A percentile compares a stretch with the other conserved stretches of the same genome.
These are phyloP conservation scores for Cacoxenus indagator DNA, from an alignment of 2,888 invertebrate genomes.

Conservation along the genomic window DNA sequence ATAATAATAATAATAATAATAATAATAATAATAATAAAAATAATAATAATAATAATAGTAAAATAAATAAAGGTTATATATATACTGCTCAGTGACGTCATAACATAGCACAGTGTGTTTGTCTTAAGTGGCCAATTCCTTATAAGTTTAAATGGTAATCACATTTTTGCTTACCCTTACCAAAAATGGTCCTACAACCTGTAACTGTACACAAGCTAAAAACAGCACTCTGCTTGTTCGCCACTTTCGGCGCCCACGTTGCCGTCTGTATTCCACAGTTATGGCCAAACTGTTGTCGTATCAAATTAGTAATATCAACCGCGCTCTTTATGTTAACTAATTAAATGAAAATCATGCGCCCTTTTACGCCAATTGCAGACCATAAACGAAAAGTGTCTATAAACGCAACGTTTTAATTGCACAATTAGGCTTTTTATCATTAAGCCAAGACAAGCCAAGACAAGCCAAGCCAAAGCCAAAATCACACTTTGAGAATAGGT, in stretches of 20 bases:
- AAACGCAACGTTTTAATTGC: background rate
- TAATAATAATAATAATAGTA: background rate
- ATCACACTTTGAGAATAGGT: background rate
- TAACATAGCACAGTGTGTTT: no score
- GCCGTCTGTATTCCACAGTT: no score
- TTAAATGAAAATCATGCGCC: constrained; percentile 7
- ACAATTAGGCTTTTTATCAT: background rate
- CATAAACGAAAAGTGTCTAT: background rate
- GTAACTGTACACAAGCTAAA: background rate
- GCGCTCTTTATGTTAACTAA: background rate
- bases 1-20: no score
- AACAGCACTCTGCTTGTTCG: background rate
- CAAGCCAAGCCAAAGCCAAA: background rate
- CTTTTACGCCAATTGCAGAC: constrained; percentile 6
- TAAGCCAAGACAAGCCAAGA: no score
- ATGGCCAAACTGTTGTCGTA: no score
- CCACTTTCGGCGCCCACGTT: background rate
- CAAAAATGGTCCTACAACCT: constrained; percentile 8
- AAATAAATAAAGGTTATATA: background rate
- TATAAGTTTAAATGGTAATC: background rate
- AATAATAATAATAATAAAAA: no score
- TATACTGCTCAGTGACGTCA: no score
- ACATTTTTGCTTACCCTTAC: background rate
- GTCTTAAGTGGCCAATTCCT: background rate
- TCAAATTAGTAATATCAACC: no score